Base-by-base conservation (phyloP, 2,113 vertebrate genomes). In the Casuarius casuarius region DNA sequence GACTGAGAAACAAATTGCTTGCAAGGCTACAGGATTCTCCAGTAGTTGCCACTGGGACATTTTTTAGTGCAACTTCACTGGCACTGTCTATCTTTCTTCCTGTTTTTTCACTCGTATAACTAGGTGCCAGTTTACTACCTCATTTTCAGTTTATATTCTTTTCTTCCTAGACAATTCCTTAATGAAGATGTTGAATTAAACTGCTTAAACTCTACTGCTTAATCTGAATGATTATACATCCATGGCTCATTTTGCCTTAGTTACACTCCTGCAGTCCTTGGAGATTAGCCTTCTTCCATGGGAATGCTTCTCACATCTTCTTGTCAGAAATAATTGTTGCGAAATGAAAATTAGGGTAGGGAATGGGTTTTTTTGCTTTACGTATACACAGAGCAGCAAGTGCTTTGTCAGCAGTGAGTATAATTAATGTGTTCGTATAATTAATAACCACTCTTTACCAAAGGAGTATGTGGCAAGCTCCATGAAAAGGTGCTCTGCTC, bases 121-220 rank as follows among this genome's bases (percentile, higher is more conserved):
- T 75, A 68, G 23, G 1, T 87, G 54, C 40, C 54, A 71, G 49
- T 95, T 94, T 89, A 83, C 81, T 94, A 63, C 81, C 89, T 94
- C 81, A 48, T 76, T 87, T 94, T 95, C 31, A 25, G 46, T 90
- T 94, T 91, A 71, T 79, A 44, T 46, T 87, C 22, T 80, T 88
- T 88, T 71, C 35, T 91, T 95, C 38, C 63, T 83, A 87, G 71
- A 31, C 83, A 44, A 89, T 88, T 89, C 22, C 46, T 94, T 94
- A 95, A 94, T 97, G 91, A 94, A 87, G 62, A 85, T 73, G 77
- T 73, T 94, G 77, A 94, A 87, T 80, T 87, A 94, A 94, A 85
- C 13, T 54, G 9, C 48, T 88, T 95, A 95, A 92, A 92, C 19
- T 51, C 75, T 83, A 11, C 7, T 33, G 51, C 54, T 95, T 85